Evolutionary conservation across 2,888 invertebrate species (phyloP).

Genomic region (Drosophila eohydei): DNA sequence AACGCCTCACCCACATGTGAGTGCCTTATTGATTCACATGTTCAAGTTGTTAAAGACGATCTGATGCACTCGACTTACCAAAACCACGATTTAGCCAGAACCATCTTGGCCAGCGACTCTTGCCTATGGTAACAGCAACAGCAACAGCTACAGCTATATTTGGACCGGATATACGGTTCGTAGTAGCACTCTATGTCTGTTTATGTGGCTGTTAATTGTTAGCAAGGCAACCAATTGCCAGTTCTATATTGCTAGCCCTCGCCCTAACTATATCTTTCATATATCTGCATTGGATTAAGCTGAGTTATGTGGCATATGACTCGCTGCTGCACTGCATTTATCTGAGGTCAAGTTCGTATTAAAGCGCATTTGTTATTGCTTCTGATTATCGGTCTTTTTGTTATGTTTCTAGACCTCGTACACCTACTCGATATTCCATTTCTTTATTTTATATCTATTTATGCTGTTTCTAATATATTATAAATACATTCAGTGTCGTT

Average conservation of each 20-base stretch:
- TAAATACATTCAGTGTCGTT: too few relatives aligned
- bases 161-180: conserved; percentile 7
- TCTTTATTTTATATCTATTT: too few relatives aligned
- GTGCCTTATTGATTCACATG: conserved; percentile 62
- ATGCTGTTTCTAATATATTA: too few relatives aligned
- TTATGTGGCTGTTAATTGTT: neutral
- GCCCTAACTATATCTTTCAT: too few relatives aligned
- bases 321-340: too few relatives aligned
- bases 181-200: neutral
- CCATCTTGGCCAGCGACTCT: conserved; percentile 10
- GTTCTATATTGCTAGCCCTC: neutral
- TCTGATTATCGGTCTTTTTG: too few relatives aligned
- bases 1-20: conserved; percentile 79
- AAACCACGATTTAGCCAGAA: conserved; percentile 36
- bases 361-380: too few relatives aligned
- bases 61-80: conserved; percentile 43
- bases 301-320: neutral
- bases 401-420: too few relatives aligned
- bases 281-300: neutral
- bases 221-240: neutral
- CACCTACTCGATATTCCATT: too few relatives aligned
- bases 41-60: conserved; percentile 55
- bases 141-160: neutral
- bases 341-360: too few relatives aligned
- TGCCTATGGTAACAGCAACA: conserved; percentile 1